Evolutionary conservation across 2,797 vertebrate species (phyloP).

Genomic region (Enteromius paludinosus): DNA sequence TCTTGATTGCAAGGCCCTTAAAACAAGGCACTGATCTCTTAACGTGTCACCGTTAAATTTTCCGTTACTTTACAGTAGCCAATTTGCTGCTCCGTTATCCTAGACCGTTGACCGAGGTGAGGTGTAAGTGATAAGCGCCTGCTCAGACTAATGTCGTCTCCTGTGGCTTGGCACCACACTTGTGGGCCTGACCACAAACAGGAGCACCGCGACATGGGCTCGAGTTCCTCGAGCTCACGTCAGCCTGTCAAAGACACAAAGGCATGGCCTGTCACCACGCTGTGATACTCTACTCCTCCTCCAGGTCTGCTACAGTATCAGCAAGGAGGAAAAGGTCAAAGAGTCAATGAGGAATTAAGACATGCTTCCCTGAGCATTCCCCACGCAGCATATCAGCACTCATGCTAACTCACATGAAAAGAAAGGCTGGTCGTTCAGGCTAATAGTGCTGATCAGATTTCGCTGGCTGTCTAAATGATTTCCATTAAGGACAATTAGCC

Average conservation of each 20-base stretch:
- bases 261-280: conserved; percentile 68
- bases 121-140: conserved; percentile 80
- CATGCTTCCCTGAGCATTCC: conserved; percentile 82
- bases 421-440: conserved; percentile 67
- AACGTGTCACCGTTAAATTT: conserved; percentile 83
- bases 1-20: conserved; percentile 84
- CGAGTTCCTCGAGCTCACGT: conserved; percentile 80
- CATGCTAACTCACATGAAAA: conserved; percentile 72
- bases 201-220: conserved; percentile 73
- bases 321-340: conserved; percentile 74
- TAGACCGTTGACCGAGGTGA: conserved; percentile 82
- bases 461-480: conserved; percentile 77
- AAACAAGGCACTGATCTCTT: conserved; percentile 88
- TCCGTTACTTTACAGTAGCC: conserved; percentile 87
- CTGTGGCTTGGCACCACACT: conserved; percentile 74
- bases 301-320: conserved; percentile 68
- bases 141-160: conserved; percentile 77
- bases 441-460: conserved; percentile 75
- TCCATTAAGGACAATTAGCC: conserved; percentile 78
- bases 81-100: conserved; percentile 83
- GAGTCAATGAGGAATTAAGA: conserved; percentile 85
- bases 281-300: conserved; percentile 65
- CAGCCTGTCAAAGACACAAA: conserved; percentile 76
- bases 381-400: conserved; percentile 71
- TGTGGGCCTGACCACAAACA: conserved; percentile 76